A percentile compares a stretch with the other conserved stretches of the same genome.
Conservation (phyloP, 2,113 vertebrate genomes). For the Apaloderma vittatum region DNA sequence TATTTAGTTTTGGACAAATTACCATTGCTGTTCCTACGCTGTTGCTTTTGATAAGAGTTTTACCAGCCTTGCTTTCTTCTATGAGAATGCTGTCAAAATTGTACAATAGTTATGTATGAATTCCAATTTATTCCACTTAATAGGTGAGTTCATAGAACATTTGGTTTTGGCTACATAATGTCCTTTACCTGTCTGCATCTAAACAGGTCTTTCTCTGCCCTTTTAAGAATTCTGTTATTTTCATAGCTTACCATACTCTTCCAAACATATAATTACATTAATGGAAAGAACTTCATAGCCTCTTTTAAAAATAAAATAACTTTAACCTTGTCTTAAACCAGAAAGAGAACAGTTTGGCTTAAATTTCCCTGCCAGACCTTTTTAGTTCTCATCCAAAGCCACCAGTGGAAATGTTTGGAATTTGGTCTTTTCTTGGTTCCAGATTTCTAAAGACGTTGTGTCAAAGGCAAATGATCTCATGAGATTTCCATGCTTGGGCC, state of each 20-base stretch:
- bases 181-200: background rate
- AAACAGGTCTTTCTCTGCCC: background rate
- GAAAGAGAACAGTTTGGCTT: background rate
- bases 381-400: background rate
- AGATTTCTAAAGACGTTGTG: background rate
- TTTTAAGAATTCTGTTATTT: background rate
- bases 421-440: background rate
- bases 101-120: background rate
- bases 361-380: background rate
- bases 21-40: background rate
- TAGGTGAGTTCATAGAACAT: background rate
- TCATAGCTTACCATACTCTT: background rate
- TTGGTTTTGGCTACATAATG: background rate
- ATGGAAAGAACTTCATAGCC: background rate
- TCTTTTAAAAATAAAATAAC: background rate
- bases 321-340: background rate
- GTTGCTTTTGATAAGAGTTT: background rate
- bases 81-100: background rate
- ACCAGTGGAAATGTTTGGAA: background rate
- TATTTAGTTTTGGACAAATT: slow-evolving; percentile 16
- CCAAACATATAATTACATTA: background rate
- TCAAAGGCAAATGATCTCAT: background rate
- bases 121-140: background rate
- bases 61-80: background rate
- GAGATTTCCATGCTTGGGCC: background rate